Percentiles rank a stretch among this genome's conserved stretches.
Conservation (phyloP, 2,888 invertebrate species). For the Amaurobius ferox region DNA sequence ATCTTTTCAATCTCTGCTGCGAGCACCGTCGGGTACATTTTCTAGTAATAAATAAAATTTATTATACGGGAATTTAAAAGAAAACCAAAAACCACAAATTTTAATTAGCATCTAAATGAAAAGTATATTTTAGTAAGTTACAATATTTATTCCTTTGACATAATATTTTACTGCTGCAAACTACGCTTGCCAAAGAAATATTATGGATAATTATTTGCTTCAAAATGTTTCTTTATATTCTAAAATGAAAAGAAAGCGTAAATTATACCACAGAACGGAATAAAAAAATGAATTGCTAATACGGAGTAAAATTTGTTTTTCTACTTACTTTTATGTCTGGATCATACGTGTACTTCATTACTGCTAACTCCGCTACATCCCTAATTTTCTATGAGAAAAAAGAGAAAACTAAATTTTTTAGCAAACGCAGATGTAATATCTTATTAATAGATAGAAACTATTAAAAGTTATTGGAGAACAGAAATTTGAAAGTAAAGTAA, state of each 20-base stretch:
- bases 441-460: not conserved
- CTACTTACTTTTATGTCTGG: slow-evolving; percentile 73
- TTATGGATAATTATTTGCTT: no score
- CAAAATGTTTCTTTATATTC: not conserved
- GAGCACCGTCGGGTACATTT: no score
- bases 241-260: not conserved
- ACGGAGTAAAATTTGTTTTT: not conserved
- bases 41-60: no score
- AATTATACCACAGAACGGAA: not conserved
- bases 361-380: slow-evolving; percentile 84
- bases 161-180: no score
- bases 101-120: no score
- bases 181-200: no score
- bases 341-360: slow-evolving; percentile 82
- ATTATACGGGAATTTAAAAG: no score
- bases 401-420: not conserved
- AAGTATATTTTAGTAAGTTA: no score
- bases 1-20: no score
- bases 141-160: no score
- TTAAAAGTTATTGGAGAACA: not conserved
- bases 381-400: slow-evolving; percentile 83
- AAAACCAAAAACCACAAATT: no score
- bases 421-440: not conserved
- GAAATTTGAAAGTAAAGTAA: not conserved
- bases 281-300: not conserved